phyloP scores from a whole-genome alignment of 2,113 vertebrate genomes.

The Pteropus alecto region DNA sequence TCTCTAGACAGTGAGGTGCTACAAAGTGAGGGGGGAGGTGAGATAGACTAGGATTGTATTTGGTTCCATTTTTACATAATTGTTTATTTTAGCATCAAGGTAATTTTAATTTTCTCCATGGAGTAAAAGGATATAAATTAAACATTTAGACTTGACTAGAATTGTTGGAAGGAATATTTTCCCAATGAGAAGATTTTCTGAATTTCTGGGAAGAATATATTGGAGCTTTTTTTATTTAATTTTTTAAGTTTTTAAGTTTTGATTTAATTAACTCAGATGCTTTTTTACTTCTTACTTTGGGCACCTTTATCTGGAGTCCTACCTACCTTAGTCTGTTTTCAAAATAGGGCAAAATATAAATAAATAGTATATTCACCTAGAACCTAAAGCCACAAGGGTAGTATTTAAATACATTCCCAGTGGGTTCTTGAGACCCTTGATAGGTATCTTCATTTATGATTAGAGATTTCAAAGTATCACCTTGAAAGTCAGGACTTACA shows the following conservation, averaged over 20 bases:
- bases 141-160: not conserved
- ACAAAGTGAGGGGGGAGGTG: not conserved
- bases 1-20: not conserved
- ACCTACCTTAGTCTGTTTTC: not conserved
- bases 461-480: not conserved
- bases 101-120: not conserved
- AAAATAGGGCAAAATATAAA: conserved; percentile 29
- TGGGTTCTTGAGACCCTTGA: not conserved
- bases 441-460: not conserved
- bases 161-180: conserved; percentile 34
- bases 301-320: not conserved
- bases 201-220: not conserved
- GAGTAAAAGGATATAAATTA: not conserved
- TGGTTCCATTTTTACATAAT: not conserved
- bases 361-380: not conserved
- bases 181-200: not conserved
- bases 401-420: not conserved
- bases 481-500: not conserved
- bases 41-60: not conserved
- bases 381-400: not conserved
- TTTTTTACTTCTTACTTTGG: conserved; percentile 37
- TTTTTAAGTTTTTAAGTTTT: not conserved
- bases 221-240: not conserved
- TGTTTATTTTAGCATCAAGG: conserved; percentile 26
- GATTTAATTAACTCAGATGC: not conserved